Conservation (phyloP, 2,888 invertebrate species). For the Drosophila pseudotakahashii region DNA sequence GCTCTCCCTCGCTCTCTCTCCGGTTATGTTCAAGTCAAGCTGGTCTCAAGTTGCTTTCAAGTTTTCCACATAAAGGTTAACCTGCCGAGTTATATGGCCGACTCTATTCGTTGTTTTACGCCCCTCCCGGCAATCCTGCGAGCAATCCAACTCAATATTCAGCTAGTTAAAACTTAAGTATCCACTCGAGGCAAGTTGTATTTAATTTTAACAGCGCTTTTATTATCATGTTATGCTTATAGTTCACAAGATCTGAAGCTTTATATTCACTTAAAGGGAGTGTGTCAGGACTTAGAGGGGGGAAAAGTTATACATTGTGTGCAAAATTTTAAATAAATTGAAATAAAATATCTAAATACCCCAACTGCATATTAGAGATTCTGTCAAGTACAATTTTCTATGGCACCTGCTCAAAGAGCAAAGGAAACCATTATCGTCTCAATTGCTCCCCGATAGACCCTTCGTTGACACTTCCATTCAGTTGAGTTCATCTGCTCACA, state of each 20-base stretch:
- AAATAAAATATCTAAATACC: constrained; percentile 9
- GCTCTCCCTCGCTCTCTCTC: constrained; percentile 2
- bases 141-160: constrained; percentile 48
- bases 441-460: constrained; percentile 27
- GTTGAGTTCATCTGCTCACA: constrained; percentile 56
- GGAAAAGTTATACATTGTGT: background rate
- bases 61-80: constrained; percentile 61
- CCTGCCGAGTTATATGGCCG: constrained; percentile 51
- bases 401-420: constrained; percentile 28
- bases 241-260: background rate
- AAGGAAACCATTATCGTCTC: constrained; percentile 24
- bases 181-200: constrained; percentile 37
- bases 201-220: constrained; percentile 30
- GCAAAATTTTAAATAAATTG: background rate
- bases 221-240: constrained; percentile 17
- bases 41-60: constrained; percentile 24
- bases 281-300: background rate
- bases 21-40: constrained; percentile 10
- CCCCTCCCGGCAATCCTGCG: constrained; percentile 42
- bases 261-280: constrained; percentile 1
- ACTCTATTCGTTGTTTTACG: constrained; percentile 45
- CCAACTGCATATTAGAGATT: constrained; percentile 3
- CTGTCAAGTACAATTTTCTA: constrained; percentile 2
- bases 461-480: constrained; percentile 52
- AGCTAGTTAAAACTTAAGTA: constrained; percentile 50